Conservation (phyloP, 2,113 vertebrate genomes). For the Tenebrosternarchus preto region DNA sequence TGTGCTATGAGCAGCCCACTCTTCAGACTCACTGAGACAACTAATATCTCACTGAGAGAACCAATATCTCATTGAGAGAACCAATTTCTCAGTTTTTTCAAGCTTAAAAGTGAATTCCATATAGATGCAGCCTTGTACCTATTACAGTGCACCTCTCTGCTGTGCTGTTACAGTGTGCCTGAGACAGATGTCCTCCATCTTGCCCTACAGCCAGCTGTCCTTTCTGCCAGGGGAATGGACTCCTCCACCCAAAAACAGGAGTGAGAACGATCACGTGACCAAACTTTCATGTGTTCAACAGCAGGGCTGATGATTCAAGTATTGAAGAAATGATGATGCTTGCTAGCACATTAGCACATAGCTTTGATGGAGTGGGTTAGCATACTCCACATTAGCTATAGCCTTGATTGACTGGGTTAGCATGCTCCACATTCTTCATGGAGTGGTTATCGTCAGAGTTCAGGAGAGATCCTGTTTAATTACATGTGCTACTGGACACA, state of each 20-base stretch:
- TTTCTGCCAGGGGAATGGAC: no score
- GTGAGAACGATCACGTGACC: no score
- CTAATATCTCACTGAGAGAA: not conserved
- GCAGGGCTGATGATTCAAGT: no score
- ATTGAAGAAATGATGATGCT: no score
- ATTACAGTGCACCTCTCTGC: not conserved
- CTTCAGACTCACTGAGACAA: not conserved
- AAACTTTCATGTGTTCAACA: no score
- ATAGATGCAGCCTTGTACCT: not conserved
- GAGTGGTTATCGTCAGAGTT: not conserved
- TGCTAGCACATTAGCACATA: no score
- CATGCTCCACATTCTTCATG: not conserved
- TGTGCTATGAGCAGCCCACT: not conserved
- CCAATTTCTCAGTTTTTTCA: not conserved
- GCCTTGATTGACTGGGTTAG: no score
- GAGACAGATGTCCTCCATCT: conserved; percentile 48
- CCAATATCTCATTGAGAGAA: not conserved
- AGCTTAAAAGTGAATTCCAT: conserved; percentile 19
- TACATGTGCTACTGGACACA: not conserved
- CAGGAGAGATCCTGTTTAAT: not conserved
- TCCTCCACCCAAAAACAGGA: conserved; percentile 29
- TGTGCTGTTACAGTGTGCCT: conserved; percentile 54
- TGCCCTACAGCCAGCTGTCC: conserved; percentile 56
- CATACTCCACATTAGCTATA: conserved; percentile 12
- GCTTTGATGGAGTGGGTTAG: not conserved